These are phyloP conservation scores for Eulithis prunata DNA, from an alignment of 2,888 invertebrate species.

Conservation along the genomic window DNA sequence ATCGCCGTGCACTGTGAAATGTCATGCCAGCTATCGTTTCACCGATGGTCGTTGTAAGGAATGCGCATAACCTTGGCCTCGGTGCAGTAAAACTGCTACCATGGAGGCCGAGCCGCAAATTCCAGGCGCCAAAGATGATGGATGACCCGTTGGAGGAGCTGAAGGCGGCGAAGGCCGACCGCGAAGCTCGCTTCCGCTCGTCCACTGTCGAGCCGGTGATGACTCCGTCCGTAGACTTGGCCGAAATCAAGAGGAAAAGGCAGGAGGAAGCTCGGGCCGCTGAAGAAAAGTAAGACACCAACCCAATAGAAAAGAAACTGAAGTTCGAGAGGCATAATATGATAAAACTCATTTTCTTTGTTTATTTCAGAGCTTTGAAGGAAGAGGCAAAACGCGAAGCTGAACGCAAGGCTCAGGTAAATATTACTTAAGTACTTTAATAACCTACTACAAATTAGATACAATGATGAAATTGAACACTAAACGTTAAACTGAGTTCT, in stretches of 20 bases:
- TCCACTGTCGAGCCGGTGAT: constrained; percentile 75
- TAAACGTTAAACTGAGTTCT: not conserved
- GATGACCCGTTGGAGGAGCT: constrained; percentile 85
- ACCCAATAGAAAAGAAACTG: not conserved
- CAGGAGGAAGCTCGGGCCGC: constrained; percentile 87
- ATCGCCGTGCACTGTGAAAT: constrained; percentile 48
- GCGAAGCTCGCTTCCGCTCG: constrained; percentile 85
- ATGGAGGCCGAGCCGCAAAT: constrained; percentile 88
- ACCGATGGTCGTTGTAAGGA: constrained; percentile 59
- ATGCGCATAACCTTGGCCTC: constrained; percentile 68
- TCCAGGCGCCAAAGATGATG: constrained; percentile 84
- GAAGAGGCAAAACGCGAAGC: constrained; percentile 81
- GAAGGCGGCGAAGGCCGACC: constrained; percentile 86
- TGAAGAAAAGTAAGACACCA: constrained; percentile 82
- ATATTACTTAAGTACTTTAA: constrained; percentile 4
- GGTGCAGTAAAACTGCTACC: constrained; percentile 87
- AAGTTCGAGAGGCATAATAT: not conserved
- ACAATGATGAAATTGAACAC: not conserved
- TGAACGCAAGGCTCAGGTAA: constrained; percentile 78
- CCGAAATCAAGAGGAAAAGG: constrained; percentile 82
- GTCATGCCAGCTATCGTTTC: constrained; percentile 53
- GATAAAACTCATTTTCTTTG: constrained; percentile 4
- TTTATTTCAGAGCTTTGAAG: constrained; percentile 73
- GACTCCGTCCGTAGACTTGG: constrained; percentile 80
- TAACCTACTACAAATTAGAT: not conserved